phyloP scores from a whole-genome alignment of 2,797 vertebrate species.

The Nasua narica region DNA sequence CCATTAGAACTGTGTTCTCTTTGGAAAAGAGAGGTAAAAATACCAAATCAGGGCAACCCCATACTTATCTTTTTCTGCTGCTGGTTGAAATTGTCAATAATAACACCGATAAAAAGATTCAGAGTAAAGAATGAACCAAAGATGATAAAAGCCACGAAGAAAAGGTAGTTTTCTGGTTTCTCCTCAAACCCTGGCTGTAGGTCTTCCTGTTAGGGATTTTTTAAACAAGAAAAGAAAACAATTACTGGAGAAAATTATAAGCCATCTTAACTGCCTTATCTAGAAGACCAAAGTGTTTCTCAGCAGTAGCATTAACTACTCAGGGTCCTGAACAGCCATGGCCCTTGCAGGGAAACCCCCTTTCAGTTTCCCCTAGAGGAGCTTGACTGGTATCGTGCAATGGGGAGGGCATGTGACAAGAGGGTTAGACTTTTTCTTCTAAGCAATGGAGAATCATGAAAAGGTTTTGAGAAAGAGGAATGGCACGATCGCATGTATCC shows the following conservation, averaged over 20 bases:
- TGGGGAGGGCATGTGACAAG: background rate
- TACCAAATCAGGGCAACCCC: background rate
- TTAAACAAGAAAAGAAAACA: conserved; percentile 44
- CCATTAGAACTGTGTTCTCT: background rate
- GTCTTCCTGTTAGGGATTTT: conserved; percentile 49
- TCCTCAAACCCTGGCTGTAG: conserved; percentile 74
- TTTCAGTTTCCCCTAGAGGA: background rate
- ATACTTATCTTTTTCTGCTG: conserved; percentile 88
- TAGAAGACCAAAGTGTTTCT: background rate
- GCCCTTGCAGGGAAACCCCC: background rate
- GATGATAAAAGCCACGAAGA: conserved; percentile 84
- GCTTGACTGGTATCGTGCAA: background rate
- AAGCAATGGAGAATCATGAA: background rate
- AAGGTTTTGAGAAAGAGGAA: background rate
- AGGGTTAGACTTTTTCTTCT: background rate
- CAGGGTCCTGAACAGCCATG: background rate
- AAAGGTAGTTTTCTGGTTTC: conserved; percentile 65
- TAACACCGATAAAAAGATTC: conserved; percentile 87
- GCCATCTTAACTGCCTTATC: background rate
- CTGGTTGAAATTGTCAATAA: conserved; percentile 87
- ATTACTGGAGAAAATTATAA: background rate
- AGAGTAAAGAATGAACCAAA: conserved; percentile 87
- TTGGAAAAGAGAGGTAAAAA: background rate
- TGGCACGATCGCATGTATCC: background rate
- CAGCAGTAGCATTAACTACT: background rate